Conservation (phyloP, 2,113 vertebrate genomes). For the Piprites chloris region DNA sequence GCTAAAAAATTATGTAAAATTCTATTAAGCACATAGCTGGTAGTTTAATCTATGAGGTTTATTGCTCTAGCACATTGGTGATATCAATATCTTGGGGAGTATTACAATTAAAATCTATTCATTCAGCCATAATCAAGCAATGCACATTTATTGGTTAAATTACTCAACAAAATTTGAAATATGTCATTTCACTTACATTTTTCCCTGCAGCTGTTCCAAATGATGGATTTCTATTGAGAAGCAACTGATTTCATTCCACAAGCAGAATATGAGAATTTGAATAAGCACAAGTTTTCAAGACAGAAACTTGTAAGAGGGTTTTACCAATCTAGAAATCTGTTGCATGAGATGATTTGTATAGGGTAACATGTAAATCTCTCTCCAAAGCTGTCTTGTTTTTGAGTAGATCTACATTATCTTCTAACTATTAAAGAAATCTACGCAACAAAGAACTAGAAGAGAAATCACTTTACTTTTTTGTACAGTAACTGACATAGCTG, state of each 20-base stretch:
- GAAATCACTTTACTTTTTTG: not conserved
- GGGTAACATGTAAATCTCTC: not conserved
- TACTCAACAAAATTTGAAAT: not conserved
- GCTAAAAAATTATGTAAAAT: not conserved
- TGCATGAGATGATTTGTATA: not conserved
- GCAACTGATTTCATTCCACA: not conserved
- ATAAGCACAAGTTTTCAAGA: not conserved
- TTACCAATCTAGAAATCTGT: not conserved
- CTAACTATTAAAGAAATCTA: not conserved
- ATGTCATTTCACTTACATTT: not conserved
- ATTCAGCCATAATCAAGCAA: not conserved
- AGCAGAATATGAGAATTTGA: not conserved
- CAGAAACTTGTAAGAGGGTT: not conserved
- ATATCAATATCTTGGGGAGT: not conserved
- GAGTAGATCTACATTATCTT: not conserved
- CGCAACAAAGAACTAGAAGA: not conserved
- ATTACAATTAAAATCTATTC: not conserved
- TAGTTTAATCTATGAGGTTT: not conserved
- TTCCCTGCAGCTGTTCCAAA: not conserved
- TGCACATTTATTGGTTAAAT: not conserved
- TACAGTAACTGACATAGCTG: not conserved
- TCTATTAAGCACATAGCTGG: not conserved
- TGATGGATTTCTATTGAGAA: not conserved
- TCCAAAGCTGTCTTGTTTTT: not conserved
- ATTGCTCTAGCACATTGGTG: not conserved